These are phyloP conservation scores for Sciurus niger DNA, from an alignment of 2,113 vertebrate genomes.

Conservation along the genomic window DNA sequence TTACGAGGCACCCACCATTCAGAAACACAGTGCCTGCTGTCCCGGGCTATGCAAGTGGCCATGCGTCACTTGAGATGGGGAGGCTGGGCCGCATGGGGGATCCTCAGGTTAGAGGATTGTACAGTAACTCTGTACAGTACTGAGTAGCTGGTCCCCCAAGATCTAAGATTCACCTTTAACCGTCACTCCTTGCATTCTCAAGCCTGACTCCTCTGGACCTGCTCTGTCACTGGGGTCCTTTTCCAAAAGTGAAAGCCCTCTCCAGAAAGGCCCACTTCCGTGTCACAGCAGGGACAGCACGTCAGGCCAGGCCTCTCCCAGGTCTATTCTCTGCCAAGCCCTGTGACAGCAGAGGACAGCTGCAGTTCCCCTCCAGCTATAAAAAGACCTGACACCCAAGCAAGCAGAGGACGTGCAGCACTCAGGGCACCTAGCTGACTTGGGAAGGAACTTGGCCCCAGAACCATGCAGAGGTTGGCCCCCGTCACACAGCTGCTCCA, in stretches of 20 bases:
- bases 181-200: background rate
- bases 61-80: background rate
- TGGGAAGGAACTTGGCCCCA: background rate
- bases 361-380: slow-evolving; percentile 43
- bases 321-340: slow-evolving; percentile 51
- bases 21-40: background rate
- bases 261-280: background rate
- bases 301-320: background rate
- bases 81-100: background rate
- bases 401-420: background rate
- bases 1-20: background rate
- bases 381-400: slow-evolving; percentile 14
- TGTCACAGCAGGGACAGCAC: background rate
- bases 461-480: slow-evolving; percentile 81
- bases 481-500: slow-evolving; percentile 78
- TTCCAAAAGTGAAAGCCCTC: too few relatives aligned
- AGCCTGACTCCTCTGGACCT: background rate
- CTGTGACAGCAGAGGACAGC: slow-evolving; percentile 62
- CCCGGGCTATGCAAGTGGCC: background rate
- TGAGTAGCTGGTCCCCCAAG: background rate
- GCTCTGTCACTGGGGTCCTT: background rate
- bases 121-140: fast-evolving
- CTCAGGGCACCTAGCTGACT: too few relatives aligned
- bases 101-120: background rate
- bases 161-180: background rate